Evolutionary conservation across 2,113 vertebrate genomes (phyloP).

Genomic region (Dryoscopus gambensis): DNA sequence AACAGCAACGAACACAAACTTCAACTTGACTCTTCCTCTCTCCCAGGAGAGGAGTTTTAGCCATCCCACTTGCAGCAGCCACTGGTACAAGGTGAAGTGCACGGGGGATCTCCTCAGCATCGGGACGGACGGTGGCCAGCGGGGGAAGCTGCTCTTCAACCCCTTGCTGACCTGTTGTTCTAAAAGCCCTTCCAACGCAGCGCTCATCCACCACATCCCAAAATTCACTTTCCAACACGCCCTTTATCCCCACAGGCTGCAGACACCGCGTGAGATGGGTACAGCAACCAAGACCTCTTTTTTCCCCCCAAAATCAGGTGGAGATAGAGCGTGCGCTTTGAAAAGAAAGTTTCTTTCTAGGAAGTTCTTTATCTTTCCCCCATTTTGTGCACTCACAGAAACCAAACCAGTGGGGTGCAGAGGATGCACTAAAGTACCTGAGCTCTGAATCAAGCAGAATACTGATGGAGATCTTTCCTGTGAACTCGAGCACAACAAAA

Average conservation of each 20-base stretch:
- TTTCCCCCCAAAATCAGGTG: neutral
- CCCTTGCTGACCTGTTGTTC: neutral
- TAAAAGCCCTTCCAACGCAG: neutral
- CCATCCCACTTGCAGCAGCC: conserved; percentile 2
- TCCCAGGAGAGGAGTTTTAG: conserved; percentile 21
- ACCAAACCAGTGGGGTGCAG: conserved; percentile 33
- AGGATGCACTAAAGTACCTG: conserved; percentile 64
- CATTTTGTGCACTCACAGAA: neutral
- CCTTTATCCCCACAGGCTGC: neutral
- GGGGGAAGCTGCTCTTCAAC: neutral
- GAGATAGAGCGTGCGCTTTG: neutral
- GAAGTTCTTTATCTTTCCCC: neutral
- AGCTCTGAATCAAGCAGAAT: conserved; percentile 66
- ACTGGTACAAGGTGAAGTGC: neutral
- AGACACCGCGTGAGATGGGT: neutral
- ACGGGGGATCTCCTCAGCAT: neutral
- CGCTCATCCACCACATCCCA: neutral
- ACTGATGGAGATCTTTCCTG: conserved; percentile 15
- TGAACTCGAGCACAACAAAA: conserved; percentile 38
- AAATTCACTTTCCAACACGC: neutral
- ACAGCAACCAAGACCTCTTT: neutral
- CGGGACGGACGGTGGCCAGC: accelerated
- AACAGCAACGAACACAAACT: conserved; percentile 25
- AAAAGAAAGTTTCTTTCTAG: neutral
- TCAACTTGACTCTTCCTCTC: neutral